Evolutionary conservation across 2,888 invertebrate genomes (phyloP), one percentile per base, ranked within the genome.

Genomic region (Timema cristinae): DNA sequence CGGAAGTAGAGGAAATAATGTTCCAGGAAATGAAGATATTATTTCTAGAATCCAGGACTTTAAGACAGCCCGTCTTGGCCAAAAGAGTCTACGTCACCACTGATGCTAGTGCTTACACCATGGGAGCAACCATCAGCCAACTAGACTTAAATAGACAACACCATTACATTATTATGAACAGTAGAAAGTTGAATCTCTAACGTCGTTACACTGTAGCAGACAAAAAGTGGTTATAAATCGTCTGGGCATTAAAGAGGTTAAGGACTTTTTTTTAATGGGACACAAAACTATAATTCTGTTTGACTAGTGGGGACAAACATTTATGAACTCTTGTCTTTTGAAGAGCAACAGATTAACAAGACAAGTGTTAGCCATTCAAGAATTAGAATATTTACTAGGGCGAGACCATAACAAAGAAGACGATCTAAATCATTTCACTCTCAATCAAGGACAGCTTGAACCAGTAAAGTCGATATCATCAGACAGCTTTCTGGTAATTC

Each of bases 71-170:
- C 1, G 72, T 76, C 59, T 76, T 76, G 67, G 67, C 51, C 5
- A 16, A 59, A 48, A 72, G 71, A 7, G 76, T 76, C 47, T 47
- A 70, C 0, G 49, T 75, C 0, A 66, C 72, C 7, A 70, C 71
- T 50, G 77, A 77, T 71, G 77, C 77, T 0, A 73, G 72, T 8
- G 73, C 76, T 70, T 51, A 47, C 10, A 77, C 75, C 13, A 54
- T 75, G 8, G 76, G 75, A 8, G 73, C 74, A 0, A 72, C 73
- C 4, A 54, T 74, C 8, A 66, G 61, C 47, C 76, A 68, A 9
- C 7, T 48, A 7, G 50, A 48, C 49, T 47, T 10, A 5, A 7
- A n/a, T 13, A n/a, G 48, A 15, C 9, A 67, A 7, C 9, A 48
- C 10, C 8, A n/a, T 2, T 6, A 11, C 47, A 5, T 67, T 2